Conservation (phyloP, 1,140 invertebrate species). For the Leptopilina clavipes region DNA sequence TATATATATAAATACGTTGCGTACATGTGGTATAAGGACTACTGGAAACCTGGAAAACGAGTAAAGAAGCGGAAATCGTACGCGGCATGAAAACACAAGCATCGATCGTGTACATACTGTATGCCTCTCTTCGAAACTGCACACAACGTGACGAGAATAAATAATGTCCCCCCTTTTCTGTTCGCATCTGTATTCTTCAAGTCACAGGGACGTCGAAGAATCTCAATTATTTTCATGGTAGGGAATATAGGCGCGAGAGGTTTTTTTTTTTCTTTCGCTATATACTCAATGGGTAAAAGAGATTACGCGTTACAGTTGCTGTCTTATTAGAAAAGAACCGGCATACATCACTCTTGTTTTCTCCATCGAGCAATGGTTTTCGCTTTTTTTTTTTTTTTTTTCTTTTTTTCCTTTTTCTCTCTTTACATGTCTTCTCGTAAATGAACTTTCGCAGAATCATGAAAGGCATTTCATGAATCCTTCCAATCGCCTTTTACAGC, state of each 20-base stretch:
- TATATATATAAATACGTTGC: neutral
- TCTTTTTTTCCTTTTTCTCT: neutral
- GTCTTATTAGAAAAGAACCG: constrained; percentile 30
- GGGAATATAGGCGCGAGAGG: neutral
- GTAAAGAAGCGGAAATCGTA: constrained; percentile 20
- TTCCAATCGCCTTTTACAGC: constrained; percentile 15
- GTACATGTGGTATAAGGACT: neutral
- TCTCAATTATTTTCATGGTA: constrained; percentile 28
- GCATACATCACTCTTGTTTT: constrained; percentile 34
- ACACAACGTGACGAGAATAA: constrained; percentile 29
- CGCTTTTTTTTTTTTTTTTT: neutral
- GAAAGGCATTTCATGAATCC: constrained; percentile 25
- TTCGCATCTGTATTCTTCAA: constrained; percentile 15
- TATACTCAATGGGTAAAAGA: neutral
- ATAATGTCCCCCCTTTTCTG: constrained; percentile 21
- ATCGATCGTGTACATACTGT: neutral
- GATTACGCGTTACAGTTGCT: constrained; percentile 32
- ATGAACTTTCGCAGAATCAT: constrained; percentile 27
- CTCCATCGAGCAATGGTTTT: constrained; percentile 8
- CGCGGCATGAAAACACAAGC: constrained; percentile 16
- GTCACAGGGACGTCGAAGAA: constrained; percentile 11
- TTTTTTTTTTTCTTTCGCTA: neutral
- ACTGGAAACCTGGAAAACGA: constrained; percentile 9
- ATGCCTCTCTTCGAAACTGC: neutral
- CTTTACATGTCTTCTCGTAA: constrained; percentile 18